Conservation (phyloP, 64 coral and sea anemone genomes). For the Acropora yongei region DNA sequence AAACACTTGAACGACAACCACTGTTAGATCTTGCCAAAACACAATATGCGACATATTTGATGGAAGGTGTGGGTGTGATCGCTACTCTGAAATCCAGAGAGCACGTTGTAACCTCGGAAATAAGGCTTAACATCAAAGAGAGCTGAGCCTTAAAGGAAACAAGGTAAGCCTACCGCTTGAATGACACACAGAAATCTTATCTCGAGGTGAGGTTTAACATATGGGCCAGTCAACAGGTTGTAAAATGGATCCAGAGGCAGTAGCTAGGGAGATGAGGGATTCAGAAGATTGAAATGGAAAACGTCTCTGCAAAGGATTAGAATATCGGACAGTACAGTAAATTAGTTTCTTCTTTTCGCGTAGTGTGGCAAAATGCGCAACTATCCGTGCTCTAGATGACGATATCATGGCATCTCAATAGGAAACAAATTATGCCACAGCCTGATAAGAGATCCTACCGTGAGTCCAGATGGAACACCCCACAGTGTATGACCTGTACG, state of each 20-base stretch:
- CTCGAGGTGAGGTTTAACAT: neutral
- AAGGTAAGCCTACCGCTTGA: slow-evolving; percentile 3
- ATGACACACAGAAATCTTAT: neutral
- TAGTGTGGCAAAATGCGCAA: too few relatives aligned
- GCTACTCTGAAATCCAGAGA: slow-evolving; percentile 1
- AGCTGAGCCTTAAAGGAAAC: slow-evolving; percentile 12
- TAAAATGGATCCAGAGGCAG: neutral
- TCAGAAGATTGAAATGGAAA: neutral
- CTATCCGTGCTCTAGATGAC: too few relatives aligned
- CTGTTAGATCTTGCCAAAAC: slow-evolving; percentile 37
- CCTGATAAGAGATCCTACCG: too few relatives aligned
- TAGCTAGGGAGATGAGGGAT: neutral
- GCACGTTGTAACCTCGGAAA: neutral
- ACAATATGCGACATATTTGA: slow-evolving; percentile 17
- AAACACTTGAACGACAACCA: slow-evolving; percentile 4
- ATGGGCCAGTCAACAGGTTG: neutral
- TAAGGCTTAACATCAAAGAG: neutral
- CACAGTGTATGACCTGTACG: too few relatives aligned
- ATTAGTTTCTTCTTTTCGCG: too few relatives aligned
- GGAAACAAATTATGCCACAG: too few relatives aligned
- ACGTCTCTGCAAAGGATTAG: too few relatives aligned
- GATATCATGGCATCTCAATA: too few relatives aligned
- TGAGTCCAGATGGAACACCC: too few relatives aligned
- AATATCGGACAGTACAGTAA: too few relatives aligned
- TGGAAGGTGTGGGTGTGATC: slow-evolving; percentile 38